phyloP scores from a whole-genome alignment of 1,140 invertebrate species.

The Pachypsylla venusta region DNA sequence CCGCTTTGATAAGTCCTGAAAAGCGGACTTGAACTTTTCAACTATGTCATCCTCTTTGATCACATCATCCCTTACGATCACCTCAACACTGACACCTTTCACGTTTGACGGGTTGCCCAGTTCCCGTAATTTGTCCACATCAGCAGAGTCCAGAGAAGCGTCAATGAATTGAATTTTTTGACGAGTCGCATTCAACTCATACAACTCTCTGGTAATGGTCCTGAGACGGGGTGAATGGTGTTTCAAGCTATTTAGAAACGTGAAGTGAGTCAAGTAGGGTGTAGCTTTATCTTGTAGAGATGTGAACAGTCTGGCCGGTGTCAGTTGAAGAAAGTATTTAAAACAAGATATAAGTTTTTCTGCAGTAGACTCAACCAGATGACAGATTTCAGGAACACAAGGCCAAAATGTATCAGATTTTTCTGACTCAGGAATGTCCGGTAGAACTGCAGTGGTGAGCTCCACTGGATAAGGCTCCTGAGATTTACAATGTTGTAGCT shows the following conservation, averaged over 20 bases:
- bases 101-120: not conserved
- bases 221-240: not conserved
- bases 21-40: not conserved
- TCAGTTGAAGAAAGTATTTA: not conserved
- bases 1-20: not conserved
- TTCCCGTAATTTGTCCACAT: not conserved
- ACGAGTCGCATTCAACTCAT: not conserved
- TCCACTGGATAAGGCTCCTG: not conserved
- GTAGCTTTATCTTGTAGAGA: not conserved
- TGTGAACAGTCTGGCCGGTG: not conserved
- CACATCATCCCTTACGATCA: conserved; percentile 3
- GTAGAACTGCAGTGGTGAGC: not conserved
- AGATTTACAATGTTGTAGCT: not conserved
- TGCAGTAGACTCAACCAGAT: not conserved
- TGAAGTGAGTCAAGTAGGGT: not conserved
- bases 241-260: not conserved
- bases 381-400: not conserved
- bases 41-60: conserved; percentile 14
- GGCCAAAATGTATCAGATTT: not conserved
- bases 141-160: not conserved
- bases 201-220: not conserved
- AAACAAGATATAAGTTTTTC: not conserved
- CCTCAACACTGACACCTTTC: not conserved
- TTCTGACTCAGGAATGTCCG: not conserved
- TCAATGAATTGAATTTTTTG: not conserved